A percentile compares a stretch with the other conserved stretches of the same genome.
Conservation (phyloP, 2,888 invertebrate species). For the Thecocarcelia acutangulata region DNA sequence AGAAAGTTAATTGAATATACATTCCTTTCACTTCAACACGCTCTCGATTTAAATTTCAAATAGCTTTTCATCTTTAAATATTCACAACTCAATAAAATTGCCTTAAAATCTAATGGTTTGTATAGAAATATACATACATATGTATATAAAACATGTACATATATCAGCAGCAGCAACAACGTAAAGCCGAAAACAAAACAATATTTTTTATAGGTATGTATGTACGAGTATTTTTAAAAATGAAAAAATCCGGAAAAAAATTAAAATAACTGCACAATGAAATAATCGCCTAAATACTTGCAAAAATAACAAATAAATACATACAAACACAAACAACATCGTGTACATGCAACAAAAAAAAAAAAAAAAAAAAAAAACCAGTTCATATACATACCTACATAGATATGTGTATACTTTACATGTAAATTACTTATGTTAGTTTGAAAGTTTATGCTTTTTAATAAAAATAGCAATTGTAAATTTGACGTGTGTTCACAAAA, state of each 20-base stretch:
- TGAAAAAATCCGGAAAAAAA: constrained; percentile 34
- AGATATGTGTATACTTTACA: background rate
- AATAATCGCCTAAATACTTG: constrained; percentile 68
- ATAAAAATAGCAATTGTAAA: constrained; percentile 55
- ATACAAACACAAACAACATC: background rate
- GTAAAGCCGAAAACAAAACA: constrained; percentile 42
- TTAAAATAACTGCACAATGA: constrained; percentile 63
- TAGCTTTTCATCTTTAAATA: constrained; percentile 68
- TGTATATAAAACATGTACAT: background rate
- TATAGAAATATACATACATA: constrained; percentile 38
- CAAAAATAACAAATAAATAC: constrained; percentile 61
- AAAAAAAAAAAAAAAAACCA: too few relatives aligned
- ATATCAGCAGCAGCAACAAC: constrained; percentile 31
- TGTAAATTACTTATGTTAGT: background rate
- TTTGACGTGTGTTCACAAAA: constrained; percentile 46
- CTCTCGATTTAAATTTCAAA: constrained; percentile 69
- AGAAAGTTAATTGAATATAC: constrained; percentile 56
- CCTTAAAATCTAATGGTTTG: constrained; percentile 64
- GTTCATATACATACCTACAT: too few relatives aligned
- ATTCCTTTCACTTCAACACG: constrained; percentile 71
- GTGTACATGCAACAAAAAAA: background rate
- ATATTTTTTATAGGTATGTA: constrained; percentile 51
- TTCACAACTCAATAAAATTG: constrained; percentile 65
- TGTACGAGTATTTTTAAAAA: constrained; percentile 20
- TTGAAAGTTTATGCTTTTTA: constrained; percentile 34